phyloP scores from a whole-genome alignment of 2,113 vertebrate species.

The Zosterops lateralis region DNA sequence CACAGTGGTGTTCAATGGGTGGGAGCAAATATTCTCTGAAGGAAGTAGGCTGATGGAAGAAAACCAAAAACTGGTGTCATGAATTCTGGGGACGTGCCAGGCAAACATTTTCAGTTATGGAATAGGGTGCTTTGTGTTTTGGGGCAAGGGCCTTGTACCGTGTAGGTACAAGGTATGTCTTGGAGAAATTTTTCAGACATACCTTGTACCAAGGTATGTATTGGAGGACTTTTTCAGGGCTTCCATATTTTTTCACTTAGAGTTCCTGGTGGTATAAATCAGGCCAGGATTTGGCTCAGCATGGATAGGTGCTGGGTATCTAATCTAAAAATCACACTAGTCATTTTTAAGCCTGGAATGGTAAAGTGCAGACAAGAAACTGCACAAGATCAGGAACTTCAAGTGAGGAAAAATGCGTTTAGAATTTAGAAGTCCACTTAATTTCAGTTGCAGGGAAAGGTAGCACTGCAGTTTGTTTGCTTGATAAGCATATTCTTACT shows the following conservation, averaged over 20 bases:
- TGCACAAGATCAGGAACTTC: not conserved
- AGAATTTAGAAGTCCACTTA: not conserved
- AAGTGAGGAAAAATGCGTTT: not conserved
- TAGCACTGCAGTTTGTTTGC: not conserved
- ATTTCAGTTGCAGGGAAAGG: not conserved
- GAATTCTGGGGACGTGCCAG: not conserved
- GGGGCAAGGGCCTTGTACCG: not conserved
- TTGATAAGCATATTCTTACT: not conserved
- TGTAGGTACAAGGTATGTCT: not conserved
- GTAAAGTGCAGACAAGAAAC: not conserved
- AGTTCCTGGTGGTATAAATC: constrained; percentile 16
- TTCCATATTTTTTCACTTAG: not conserved
- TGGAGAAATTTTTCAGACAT: not conserved
- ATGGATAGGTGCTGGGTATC: not conserved
- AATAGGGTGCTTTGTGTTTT: not conserved
- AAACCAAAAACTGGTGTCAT: not conserved
- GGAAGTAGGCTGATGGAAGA: not conserved
- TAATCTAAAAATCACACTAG: not conserved
- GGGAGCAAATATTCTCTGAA: not conserved
- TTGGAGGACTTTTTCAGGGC: constrained; percentile 5
- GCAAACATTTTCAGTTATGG: not conserved
- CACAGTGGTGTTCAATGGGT: not conserved
- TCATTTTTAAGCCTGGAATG: not conserved
- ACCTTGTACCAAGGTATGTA: not conserved
- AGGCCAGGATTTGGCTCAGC: not conserved